Evolutionary conservation across 2,797 vertebrate genomes (phyloP).

Genomic region (Rhadinocentrus ornatus): DNA sequence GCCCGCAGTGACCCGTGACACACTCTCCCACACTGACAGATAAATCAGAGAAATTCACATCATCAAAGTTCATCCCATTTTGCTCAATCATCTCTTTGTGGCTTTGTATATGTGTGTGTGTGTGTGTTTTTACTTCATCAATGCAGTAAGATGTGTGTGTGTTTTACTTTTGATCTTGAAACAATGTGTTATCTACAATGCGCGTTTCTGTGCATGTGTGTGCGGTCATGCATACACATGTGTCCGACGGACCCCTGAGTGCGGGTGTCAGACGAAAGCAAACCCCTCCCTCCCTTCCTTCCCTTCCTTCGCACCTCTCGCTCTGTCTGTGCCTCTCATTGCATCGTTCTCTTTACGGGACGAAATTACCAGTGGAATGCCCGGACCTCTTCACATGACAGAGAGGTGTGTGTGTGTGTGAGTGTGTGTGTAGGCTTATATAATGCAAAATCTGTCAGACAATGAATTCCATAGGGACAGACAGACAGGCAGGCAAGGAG

Average conservation of each 20-base stretch:
- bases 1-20: slow-evolving; percentile 66
- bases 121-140: slow-evolving; percentile 16
- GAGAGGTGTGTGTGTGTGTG: slow-evolving; percentile 83
- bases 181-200: background rate
- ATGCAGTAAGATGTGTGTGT: slow-evolving; percentile 22
- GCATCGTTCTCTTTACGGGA: slow-evolving; percentile 81
- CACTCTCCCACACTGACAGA: slow-evolving; percentile 37
- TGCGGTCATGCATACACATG: slow-evolving; percentile 59
- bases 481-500: slow-evolving; percentile 52
- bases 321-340: slow-evolving; percentile 58
- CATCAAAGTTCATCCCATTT: slow-evolving; percentile 46
- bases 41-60: slow-evolving; percentile 73
- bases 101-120: slow-evolving; percentile 28
- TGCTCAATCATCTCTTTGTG: slow-evolving; percentile 22
- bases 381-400: slow-evolving; percentile 86
- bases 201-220: slow-evolving; percentile 33
- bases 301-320: slow-evolving; percentile 40
- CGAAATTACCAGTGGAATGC: slow-evolving; percentile 93
- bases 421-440: slow-evolving; percentile 19
- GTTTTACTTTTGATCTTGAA: slow-evolving; percentile 36
- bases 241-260: slow-evolving; percentile 75
- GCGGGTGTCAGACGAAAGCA: slow-evolving; percentile 82
- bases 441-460: slow-evolving; percentile 54
- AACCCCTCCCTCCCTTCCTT: slow-evolving; percentile 71
- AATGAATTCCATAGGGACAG: slow-evolving; percentile 49